Evolutionary conservation across 1,140 invertebrate species (phyloP).

Genomic region (Trachymyrmex cornetzi): DNA sequence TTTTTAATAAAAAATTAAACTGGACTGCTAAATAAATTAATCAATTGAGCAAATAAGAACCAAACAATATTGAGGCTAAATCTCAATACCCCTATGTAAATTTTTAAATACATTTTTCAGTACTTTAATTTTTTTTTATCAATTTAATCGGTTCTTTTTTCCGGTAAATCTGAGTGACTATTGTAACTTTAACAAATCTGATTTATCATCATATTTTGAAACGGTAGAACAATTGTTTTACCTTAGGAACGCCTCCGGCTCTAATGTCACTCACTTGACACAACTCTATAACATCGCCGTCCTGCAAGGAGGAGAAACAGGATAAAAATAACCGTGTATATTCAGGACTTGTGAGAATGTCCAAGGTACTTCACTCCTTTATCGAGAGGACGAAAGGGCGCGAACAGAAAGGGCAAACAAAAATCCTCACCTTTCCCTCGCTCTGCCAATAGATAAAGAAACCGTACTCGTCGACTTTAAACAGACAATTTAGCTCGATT

Average conservation of each 20-base stretch:
- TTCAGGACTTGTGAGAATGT: not conserved
- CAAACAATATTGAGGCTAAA: too few species aligned
- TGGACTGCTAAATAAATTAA: too few species aligned
- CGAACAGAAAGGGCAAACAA: slow-evolving; percentile 12
- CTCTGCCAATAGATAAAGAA: slow-evolving; percentile 99
- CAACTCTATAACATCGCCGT: slow-evolving; percentile 98
- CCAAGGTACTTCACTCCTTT: not conserved
- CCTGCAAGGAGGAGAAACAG: slow-evolving; percentile 89
- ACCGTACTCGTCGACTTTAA: slow-evolving; percentile 99
- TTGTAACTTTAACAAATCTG: not conserved
- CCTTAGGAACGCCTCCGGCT: slow-evolving; percentile 95
- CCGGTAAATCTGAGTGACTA: not conserved
- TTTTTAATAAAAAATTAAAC: not conserved
- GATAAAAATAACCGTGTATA: not conserved
- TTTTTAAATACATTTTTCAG: too few species aligned
- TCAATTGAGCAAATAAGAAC: too few species aligned
- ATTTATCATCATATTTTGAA: not conserved
- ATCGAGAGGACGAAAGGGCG: not conserved
- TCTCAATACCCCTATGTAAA: too few species aligned
- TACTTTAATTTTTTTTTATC: not conserved
- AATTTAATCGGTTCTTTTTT: not conserved
- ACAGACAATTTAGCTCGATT: slow-evolving; percentile 94
- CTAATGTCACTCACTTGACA: slow-evolving; percentile 99
- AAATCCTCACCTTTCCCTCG: slow-evolving; percentile 93
- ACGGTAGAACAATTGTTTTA: slow-evolving; percentile 82